These are phyloP conservation scores for Emmelina monodactyla DNA, from an alignment of 2,888 invertebrate species.

Conservation along the genomic window DNA sequence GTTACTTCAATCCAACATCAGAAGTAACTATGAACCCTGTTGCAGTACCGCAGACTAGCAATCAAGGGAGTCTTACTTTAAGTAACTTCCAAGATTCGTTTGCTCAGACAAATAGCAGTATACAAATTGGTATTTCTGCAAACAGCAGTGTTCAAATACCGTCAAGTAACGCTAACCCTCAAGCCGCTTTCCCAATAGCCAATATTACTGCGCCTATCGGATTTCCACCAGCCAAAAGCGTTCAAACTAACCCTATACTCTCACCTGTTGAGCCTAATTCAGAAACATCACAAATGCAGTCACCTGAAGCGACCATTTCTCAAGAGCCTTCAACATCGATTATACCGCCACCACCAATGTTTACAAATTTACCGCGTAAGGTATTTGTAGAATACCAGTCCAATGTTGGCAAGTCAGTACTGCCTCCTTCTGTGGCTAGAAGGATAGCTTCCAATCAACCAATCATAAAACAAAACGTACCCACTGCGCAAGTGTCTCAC, in stretches of 20 bases:
- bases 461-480: slow-evolving; percentile 28
- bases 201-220: background rate
- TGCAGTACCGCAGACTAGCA: too few species aligned
- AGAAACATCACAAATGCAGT: background rate
- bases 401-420: slow-evolving; percentile 29
- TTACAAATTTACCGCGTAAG: slow-evolving; percentile 29
- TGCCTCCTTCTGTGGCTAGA: slow-evolving; percentile 54
- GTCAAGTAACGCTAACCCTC: too few species aligned
- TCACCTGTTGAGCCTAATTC: too few species aligned
- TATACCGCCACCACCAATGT: slow-evolving; percentile 54
- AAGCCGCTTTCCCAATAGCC: background rate
- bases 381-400: slow-evolving; percentile 25
- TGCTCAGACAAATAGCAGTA: too few species aligned
- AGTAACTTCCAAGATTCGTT: too few species aligned
- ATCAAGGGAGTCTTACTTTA: too few species aligned
- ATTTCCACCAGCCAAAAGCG: background rate
- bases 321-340: slow-evolving; percentile 20
- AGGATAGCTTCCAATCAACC: slow-evolving; percentile 41
- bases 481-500: slow-evolving; percentile 17
- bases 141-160: too few species aligned
- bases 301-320: slow-evolving; percentile 3
- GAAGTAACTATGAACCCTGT: background rate
- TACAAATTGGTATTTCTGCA: too few species aligned
- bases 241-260: too few species aligned
- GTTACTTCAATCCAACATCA: background rate